These are phyloP conservation scores for Chirona hameri DNA, from an alignment of 2,888 invertebrate genomes.

Conservation along the genomic window DNA sequence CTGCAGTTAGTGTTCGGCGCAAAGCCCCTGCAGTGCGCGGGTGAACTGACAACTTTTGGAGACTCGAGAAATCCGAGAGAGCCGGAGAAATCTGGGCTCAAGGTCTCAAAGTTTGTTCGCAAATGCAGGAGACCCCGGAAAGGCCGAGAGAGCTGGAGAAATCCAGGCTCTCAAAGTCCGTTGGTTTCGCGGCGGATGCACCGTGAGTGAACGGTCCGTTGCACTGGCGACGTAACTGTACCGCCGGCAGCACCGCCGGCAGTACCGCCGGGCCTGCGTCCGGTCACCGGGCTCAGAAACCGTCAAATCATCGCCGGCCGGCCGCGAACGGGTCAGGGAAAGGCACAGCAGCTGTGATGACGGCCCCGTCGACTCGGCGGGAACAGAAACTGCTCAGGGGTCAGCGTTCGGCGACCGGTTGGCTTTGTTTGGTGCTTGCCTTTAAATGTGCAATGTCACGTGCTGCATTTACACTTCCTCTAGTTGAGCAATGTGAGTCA, in stretches of 20 bases:
- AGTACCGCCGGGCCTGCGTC: not conserved
- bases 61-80: too few relatives aligned
- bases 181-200: not conserved
- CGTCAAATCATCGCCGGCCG: not conserved
- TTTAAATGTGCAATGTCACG: not conserved
- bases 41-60: too few relatives aligned
- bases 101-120: too few relatives aligned
- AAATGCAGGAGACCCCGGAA: too few relatives aligned
- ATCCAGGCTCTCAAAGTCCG: not conserved
- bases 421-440: not conserved
- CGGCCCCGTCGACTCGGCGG: not conserved
- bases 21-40: too few relatives aligned
- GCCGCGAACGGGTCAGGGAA: not conserved
- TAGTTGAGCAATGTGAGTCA: too few relatives aligned
- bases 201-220: not conserved
- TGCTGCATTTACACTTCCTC: too few relatives aligned
- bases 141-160: too few relatives aligned
- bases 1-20: too few relatives aligned
- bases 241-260: too few relatives aligned
- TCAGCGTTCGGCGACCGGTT: not conserved
- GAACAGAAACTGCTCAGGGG: not conserved
- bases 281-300: not conserved
- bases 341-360: too few relatives aligned
- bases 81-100: too few relatives aligned
- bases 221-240: not conserved